Evolutionary conservation across 2,888 invertebrate species (phyloP).

Genomic region (Stenichneumon culpator): DNA sequence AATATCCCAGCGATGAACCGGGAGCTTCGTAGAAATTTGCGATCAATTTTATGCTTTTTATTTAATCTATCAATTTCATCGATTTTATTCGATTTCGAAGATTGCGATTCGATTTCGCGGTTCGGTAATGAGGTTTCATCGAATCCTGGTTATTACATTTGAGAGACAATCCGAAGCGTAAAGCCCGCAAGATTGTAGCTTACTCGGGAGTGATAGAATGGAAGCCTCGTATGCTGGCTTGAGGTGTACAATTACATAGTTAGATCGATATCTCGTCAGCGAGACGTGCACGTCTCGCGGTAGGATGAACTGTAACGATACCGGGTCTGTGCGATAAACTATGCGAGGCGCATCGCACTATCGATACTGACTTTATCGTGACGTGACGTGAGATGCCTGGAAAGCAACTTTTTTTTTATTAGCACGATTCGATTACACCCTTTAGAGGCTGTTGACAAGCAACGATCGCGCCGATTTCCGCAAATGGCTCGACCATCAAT

Average conservation of each 20-base stretch:
- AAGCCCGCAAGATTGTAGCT: neutral
- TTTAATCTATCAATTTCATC: neutral
- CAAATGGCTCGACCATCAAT: neutral
- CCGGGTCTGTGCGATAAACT: neutral
- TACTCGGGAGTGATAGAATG: slow-evolving; percentile 20
- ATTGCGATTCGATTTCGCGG: neutral
- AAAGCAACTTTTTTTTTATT: neutral
- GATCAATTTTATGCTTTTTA: neutral
- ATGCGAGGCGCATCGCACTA: slow-evolving; percentile 1
- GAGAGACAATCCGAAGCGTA: neutral
- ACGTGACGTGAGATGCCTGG: neutral
- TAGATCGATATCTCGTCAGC: slow-evolving; percentile 28
- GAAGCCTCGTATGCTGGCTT: slow-evolving; percentile 5
- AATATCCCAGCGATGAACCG: neutral
- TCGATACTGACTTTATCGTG: neutral
- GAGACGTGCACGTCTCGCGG: slow-evolving; percentile 5
- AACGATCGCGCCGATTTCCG: too few species aligned
- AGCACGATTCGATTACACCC: neutral
- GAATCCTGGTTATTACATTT: neutral
- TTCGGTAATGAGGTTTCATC: neutral
- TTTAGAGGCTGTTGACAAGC: neutral
- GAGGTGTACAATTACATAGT: slow-evolving; percentile 2
- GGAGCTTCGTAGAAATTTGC: neutral
- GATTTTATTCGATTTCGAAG: slow-evolving; percentile 1
- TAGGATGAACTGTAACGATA: slow-evolving; percentile 23